These are phyloP conservation scores for Bradypus variegatus DNA, from an alignment of 2,797 vertebrate genomes.

Conservation along the genomic window DNA sequence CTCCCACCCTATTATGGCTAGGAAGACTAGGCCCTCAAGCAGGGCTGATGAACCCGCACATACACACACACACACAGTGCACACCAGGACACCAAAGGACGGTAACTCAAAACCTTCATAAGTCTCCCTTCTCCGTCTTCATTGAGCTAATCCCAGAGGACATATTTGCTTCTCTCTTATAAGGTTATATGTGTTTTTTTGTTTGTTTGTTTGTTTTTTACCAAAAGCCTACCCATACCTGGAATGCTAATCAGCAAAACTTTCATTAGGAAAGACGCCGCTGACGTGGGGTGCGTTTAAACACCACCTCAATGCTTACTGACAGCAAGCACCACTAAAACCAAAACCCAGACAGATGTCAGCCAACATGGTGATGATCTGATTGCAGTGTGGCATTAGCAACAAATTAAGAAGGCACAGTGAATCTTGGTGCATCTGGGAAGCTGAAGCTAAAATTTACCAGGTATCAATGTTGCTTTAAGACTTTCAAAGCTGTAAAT, in stretches of 20 bases:
- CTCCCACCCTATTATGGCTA: neutral
- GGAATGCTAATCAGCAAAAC: neutral
- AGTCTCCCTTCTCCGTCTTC: neutral
- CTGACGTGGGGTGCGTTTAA: neutral
- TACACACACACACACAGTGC: rapidly evolving
- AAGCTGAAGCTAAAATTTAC: neutral
- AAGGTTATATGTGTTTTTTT: neutral
- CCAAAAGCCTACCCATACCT: neutral
- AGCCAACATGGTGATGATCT: neutral
- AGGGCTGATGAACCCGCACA: neutral
- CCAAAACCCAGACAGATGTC: neutral
- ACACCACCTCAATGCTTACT: neutral
- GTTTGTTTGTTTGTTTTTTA: neutral
- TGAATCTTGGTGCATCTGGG: neutral
- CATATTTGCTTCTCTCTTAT: neutral
- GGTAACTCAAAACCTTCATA: neutral
- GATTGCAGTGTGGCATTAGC: neutral
- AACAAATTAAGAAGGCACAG: neutral
- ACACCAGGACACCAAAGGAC: neutral
- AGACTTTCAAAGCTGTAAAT: neutral
- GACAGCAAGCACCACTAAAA: neutral
- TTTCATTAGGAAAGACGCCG: neutral
- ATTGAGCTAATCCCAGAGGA: neutral
- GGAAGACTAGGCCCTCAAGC: neutral
- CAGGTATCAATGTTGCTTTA: neutral